These are phyloP conservation scores for Stictonetta naevosa DNA, from an alignment of 2,113 vertebrate species.

Conservation along the genomic window DNA sequence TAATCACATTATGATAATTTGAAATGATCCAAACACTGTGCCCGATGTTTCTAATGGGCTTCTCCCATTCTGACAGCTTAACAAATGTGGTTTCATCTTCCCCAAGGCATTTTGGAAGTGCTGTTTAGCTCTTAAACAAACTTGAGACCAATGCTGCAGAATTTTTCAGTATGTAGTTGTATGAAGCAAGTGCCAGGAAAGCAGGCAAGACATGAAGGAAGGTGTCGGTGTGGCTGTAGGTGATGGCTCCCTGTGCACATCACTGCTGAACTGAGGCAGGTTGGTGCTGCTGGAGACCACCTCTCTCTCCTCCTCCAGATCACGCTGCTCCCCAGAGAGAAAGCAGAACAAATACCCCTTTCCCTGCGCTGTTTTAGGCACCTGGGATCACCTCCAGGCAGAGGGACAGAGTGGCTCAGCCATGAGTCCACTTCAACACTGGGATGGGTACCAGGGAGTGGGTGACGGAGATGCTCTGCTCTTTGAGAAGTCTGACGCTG, in stretches of 20 bases:
- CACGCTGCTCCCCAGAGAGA: background rate
- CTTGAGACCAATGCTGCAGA: background rate
- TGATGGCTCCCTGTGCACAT: background rate
- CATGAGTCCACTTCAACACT: accelerated
- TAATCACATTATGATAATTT: background rate
- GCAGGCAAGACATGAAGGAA: background rate
- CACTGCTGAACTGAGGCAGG: background rate
- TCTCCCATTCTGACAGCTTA: background rate
- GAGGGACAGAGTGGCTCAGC: background rate
- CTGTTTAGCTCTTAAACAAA: background rate
- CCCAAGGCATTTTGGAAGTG: background rate
- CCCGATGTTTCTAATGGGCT: background rate
- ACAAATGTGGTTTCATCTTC: background rate
- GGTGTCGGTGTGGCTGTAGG: accelerated
- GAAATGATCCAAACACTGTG: background rate
- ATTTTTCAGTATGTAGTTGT: background rate
- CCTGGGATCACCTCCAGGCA: background rate
- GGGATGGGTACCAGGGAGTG: background rate
- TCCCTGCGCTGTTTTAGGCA: background rate
- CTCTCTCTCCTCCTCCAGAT: background rate
- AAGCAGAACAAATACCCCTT: background rate
- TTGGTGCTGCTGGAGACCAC: background rate
- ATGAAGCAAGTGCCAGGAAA: background rate
- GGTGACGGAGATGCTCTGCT: background rate
- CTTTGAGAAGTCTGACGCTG: background rate